These are phyloP conservation scores for Oryzias dopingdopingensis DNA, from an alignment of 2,797 vertebrate species.

Conservation along the genomic window DNA sequence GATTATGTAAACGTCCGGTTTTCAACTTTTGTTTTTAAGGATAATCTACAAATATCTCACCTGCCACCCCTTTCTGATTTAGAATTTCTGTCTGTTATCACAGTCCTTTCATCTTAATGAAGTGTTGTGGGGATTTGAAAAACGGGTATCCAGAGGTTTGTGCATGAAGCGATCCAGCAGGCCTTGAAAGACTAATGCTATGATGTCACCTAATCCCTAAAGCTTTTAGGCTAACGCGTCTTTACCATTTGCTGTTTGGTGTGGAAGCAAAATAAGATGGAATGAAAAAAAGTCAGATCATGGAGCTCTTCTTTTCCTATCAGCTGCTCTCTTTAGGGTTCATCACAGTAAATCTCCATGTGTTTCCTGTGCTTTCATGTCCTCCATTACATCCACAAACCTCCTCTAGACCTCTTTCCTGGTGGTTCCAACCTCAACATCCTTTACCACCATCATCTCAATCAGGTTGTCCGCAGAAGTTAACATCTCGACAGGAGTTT, in stretches of 20 bases:
- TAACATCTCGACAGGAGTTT: too few species aligned
- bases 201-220: conserved; percentile 37
- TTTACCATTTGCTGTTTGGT: not conserved
- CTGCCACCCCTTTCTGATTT: not conserved
- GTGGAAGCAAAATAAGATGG: conserved; percentile 2
- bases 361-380: too few species aligned
- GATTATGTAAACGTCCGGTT: conserved; percentile 59
- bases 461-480: too few species aligned
- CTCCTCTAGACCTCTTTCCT: too few species aligned
- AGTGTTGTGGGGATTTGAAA: conserved; percentile 20
- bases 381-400: too few species aligned
- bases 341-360: too few species aligned
- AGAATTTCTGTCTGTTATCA: not conserved
- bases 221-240: conserved; percentile 24
- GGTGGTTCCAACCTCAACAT: too few species aligned
- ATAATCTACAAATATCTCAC: conserved; percentile 18
- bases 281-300: not conserved
- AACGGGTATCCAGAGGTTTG: conserved; percentile 22
- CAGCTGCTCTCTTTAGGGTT: too few species aligned
- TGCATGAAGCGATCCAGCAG: not conserved
- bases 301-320: too few species aligned
- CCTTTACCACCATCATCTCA: too few species aligned
- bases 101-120: conserved; percentile 9
- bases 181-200: conserved; percentile 33
- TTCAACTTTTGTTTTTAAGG: conserved; percentile 53